Evolutionary conservation across 2,113 vertebrate genomes (phyloP), one percentile per base, ranked within the genome.

Genomic region (Clarias batrachus): DNA sequence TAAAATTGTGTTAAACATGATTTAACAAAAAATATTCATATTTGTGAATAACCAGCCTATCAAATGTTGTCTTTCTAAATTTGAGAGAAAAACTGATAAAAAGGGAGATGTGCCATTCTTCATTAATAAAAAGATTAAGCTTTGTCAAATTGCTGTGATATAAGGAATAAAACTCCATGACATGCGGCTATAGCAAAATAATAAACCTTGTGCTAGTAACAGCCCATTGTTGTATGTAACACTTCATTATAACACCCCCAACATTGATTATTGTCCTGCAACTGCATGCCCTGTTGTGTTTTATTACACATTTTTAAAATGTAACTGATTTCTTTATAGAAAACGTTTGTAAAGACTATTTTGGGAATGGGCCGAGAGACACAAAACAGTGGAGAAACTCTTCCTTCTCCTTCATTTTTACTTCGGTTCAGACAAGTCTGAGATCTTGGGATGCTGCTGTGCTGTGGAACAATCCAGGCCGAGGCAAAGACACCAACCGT

Each of bases 401-500:
- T 90, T 93, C 88, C 90, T 92, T 83, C 92, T 93, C 89, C 88
- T 92, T 91, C 88, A 88, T 88, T 92, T 48, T 90, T 83, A 90
- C 90, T 90, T 92, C 91, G 68, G 83, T 90, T 92, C 88, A 85
- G 90, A 93, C 78, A 91, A 79, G 73, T 37, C 88, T 87, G 79
- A 86, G 86, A 89, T 87, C 86, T 88, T 89, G 90, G 89, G 88
- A 90, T 0, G 89, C 37, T 73, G 77, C 68, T 60, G 86, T 77
- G 86, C 82, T 87, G 68, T 59, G 83, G 68, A 86, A 87, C 23
- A 74, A 62, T 77, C 84, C n/a, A 8, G 83, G 73, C 73, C 59
- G 17, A 87, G 21, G 27, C 79, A 83, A 83, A 89, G 62, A 82
- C 82, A 81, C 71, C 85, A 30, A 57, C 76, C 52, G 59, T 77